A percentile compares a stretch with the other conserved stretches of the same genome.
Evolutionary conservation across 2,113 vertebrate species (phyloP).

Genomic region (Cathartes aura): DNA sequence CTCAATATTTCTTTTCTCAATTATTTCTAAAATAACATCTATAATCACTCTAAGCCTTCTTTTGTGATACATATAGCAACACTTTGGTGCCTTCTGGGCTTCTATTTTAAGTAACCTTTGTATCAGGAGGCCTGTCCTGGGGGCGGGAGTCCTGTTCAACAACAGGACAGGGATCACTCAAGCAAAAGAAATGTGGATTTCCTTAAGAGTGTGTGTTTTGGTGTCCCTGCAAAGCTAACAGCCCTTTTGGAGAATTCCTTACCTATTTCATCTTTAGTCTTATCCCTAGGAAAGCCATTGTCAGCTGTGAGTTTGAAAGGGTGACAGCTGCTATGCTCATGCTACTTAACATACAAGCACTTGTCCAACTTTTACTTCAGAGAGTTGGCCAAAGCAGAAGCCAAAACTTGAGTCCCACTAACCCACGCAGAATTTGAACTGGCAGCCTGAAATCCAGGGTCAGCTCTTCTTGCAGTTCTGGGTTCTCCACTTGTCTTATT

Average conservation of each 20-base stretch:
- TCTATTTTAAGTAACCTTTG: neutral
- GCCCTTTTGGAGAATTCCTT: neutral
- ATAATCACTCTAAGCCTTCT: constrained; percentile 22
- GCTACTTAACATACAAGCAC: neutral
- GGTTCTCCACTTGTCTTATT: neutral
- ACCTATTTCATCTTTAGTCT: neutral
- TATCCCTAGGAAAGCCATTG: neutral
- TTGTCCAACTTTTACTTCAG: neutral
- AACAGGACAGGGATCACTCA: neutral
- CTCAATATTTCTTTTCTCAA: constrained; percentile 24
- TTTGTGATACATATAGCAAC: constrained; percentile 12
- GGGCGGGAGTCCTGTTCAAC: neutral
- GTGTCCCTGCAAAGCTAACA: neutral
- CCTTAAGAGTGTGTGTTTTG: neutral
- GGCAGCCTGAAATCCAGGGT: neutral
- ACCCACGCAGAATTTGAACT: neutral
- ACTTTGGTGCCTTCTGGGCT: neutral
- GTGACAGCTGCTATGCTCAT: neutral
- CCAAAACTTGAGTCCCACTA: neutral
- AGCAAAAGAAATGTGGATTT: neutral
- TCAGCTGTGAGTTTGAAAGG: neutral
- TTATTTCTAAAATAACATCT: constrained; percentile 38
- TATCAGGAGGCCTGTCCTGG: neutral
- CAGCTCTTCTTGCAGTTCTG: neutral
- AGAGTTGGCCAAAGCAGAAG: neutral